These are phyloP conservation scores for Siphamia tubifer DNA, from an alignment of 2,113 vertebrate species.

Conservation along the genomic window DNA sequence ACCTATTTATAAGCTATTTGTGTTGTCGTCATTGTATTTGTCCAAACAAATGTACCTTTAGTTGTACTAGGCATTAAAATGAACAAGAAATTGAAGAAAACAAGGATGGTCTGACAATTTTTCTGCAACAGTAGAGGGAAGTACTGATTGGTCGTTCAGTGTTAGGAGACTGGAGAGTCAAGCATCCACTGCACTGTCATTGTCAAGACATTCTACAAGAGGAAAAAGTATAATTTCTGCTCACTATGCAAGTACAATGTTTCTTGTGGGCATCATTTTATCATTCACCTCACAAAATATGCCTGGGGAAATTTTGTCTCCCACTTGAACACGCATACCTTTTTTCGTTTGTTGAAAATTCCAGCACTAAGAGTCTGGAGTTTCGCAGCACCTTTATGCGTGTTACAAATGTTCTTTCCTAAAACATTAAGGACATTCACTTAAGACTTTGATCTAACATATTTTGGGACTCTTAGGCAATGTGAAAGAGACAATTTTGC, in stretches of 20 bases:
- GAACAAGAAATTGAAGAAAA: no score
- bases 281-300: constrained; percentile 56
- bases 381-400: constrained; percentile 29
- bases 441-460: constrained; percentile 32
- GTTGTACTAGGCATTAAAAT: no score
- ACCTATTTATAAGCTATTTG: no score
- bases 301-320: constrained; percentile 36
- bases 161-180: constrained; percentile 4
- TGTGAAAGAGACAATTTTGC: constrained; percentile 4
- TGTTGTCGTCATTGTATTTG: no score
- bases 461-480: constrained; percentile 18
- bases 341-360: constrained; percentile 11
- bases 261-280: constrained; percentile 51
- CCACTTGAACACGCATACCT: constrained; percentile 15
- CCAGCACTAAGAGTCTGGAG: constrained; percentile 8
- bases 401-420: constrained; percentile 18
- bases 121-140: neutral
- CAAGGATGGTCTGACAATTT: no score
- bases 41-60: no score
- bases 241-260: constrained; percentile 24
- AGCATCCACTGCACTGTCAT: neutral
- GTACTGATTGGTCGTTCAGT: neutral
- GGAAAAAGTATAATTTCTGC: constrained; percentile 23
- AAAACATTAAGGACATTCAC: neutral
- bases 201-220: neutral